Evolutionary conservation across 2,888 invertebrate genomes (phyloP).

Genomic region (Eucriotettix oculatus): DNA sequence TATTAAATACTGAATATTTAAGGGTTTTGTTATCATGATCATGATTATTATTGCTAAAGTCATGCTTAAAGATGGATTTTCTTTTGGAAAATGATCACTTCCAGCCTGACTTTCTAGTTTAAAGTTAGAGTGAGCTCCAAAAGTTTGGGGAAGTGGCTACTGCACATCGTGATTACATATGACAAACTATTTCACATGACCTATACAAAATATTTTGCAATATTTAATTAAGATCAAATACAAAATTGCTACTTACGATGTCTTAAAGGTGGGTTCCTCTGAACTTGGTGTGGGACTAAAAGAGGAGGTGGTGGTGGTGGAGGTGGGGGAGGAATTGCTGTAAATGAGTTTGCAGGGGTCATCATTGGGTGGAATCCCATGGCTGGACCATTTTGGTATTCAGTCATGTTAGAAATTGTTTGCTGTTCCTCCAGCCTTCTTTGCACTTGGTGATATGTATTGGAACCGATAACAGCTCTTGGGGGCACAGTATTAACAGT

Average conservation of each 20-base stretch:
- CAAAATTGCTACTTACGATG: slow-evolving; percentile 20
- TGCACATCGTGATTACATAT: too few relatives aligned
- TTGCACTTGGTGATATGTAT: slow-evolving; percentile 44
- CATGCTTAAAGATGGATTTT: too few relatives aligned
- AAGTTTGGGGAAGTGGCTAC: too few relatives aligned
- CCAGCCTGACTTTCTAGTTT: too few relatives aligned
- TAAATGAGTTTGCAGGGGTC: slow-evolving; percentile 24
- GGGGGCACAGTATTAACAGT: slow-evolving; percentile 28
- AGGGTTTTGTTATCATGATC: too few relatives aligned
- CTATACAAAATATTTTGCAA: too few relatives aligned
- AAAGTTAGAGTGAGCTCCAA: too few relatives aligned
- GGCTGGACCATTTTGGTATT: slow-evolving; percentile 15
- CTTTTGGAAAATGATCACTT: too few relatives aligned
- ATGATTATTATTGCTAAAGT: too few relatives aligned
- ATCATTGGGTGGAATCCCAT: slow-evolving; percentile 21
- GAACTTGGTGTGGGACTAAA: slow-evolving; percentile 53
- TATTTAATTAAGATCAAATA: too few relatives aligned
- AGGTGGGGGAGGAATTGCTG: slow-evolving; percentile 46
- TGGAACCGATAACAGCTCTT: slow-evolving; percentile 52
- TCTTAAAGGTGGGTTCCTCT: slow-evolving; percentile 18
- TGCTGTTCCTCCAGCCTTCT: slow-evolving; percentile 10
- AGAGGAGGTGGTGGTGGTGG: slow-evolving; percentile 35
- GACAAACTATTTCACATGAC: too few relatives aligned
- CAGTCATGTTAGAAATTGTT: slow-evolving; percentile 6
- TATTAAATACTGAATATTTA: too few relatives aligned